phyloP scores from a whole-genome alignment of 2,797 vertebrate species.

The Oreochromis grahami region DNA sequence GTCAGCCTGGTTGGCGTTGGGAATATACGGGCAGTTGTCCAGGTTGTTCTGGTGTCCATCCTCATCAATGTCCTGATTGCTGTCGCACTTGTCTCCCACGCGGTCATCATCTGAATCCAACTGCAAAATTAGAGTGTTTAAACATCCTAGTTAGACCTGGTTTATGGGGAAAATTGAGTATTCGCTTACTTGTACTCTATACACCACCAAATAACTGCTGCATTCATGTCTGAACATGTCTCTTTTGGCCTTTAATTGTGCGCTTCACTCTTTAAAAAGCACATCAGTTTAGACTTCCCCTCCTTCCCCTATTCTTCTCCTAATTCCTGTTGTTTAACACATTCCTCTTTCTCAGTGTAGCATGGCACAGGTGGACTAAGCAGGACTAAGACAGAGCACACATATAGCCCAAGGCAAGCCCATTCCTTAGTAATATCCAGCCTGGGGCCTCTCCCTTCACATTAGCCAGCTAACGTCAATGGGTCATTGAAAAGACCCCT shows the following conservation, averaged over 20 bases:
- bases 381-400: slow-evolving; percentile 42
- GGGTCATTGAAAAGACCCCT: slow-evolving; percentile 65
- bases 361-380: slow-evolving; percentile 78
- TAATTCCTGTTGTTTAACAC: slow-evolving; percentile 54
- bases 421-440: slow-evolving; percentile 71
- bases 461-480: slow-evolving; percentile 61
- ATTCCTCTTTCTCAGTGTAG: slow-evolving; percentile 77
- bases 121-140: slow-evolving; percentile 58
- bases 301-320: slow-evolving; percentile 6
- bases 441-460: slow-evolving; percentile 56
- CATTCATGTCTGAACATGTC: background rate
- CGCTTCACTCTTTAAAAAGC: slow-evolving; percentile 8
- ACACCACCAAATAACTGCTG: background rate
- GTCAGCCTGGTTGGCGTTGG: slow-evolving; percentile 96
- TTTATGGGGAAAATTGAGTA: background rate
- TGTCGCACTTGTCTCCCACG: slow-evolving; percentile 94
- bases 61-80: slow-evolving; percentile 97
- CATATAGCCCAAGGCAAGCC: slow-evolving; percentile 56
- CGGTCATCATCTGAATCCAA: slow-evolving; percentile 91
- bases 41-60: slow-evolving; percentile 98
- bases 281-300: slow-evolving; percentile 11
- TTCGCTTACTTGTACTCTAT: background rate
- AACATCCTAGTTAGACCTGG: background rate
- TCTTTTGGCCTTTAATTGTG: slow-evolving; percentile 3
- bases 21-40: slow-evolving; percentile 97